phyloP scores from a whole-genome alignment of 2,888 invertebrate species.

The Stenolophus ochropezus region DNA sequence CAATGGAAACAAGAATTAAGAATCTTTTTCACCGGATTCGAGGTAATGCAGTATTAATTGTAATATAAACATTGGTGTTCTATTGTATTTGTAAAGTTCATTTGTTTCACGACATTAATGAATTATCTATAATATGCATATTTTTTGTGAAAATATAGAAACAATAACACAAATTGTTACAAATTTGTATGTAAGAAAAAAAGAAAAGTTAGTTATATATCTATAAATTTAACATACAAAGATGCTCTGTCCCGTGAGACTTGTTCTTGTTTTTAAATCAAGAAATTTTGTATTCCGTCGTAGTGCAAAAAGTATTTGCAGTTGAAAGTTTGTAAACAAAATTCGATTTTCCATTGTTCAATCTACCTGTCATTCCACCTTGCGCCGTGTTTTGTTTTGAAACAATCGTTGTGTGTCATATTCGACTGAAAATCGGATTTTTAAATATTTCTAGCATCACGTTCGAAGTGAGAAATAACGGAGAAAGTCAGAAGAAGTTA shows the following conservation, averaged over 20 bases:
- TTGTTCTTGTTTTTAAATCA: background rate
- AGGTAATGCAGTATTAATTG: too few species aligned
- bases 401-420: background rate
- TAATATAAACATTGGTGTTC: too few species aligned
- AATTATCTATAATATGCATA: too few species aligned
- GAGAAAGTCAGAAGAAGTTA: slow-evolving; percentile 49
- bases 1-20: background rate
- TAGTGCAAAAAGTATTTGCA: background rate
- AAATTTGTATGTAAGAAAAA: too few species aligned
- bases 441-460: slow-evolving; percentile 27
- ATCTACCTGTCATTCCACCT: background rate
- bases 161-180: too few species aligned
- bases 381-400: background rate
- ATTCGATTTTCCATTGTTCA: background rate
- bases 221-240: too few species aligned
- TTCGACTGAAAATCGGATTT: background rate
- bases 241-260: too few species aligned
- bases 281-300: background rate
- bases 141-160: too few species aligned
- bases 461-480: slow-evolving; percentile 45
- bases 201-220: too few species aligned
- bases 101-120: too few species aligned
- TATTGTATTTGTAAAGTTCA: too few species aligned
- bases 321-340: background rate
- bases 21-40: too few species aligned